These are phyloP conservation scores for Caerostris darwini DNA, from an alignment of 1,140 invertebrate genomes.

Conservation along the genomic window DNA sequence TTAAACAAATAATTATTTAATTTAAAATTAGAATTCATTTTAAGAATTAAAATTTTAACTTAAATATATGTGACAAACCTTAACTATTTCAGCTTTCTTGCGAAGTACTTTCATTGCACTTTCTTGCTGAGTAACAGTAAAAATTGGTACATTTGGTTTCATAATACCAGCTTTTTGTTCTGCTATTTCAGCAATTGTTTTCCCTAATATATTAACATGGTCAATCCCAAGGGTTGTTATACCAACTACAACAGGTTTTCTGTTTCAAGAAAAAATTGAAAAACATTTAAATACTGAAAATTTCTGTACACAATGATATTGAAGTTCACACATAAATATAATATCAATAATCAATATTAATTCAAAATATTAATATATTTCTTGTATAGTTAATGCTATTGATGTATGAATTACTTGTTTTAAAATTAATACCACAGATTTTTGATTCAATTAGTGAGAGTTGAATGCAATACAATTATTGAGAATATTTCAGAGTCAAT, in stretches of 20 bases:
- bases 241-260: slow-evolving; percentile 91
- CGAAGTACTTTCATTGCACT: slow-evolving; percentile 88
- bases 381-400: too few species aligned
- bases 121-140: slow-evolving; percentile 85
- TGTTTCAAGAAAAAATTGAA: slow-evolving; percentile 78
- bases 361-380: background rate
- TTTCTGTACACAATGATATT: background rate
- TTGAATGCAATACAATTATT: too few species aligned
- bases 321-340: background rate
- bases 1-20: too few species aligned
- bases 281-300: background rate
- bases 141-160: slow-evolving; percentile 88
- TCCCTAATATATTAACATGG: slow-evolving; percentile 92
- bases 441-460: too few species aligned
- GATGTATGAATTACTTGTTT: too few species aligned
- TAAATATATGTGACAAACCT: slow-evolving; percentile 82
- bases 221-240: slow-evolving; percentile 96
- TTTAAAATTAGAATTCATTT: too few species aligned
- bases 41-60: background rate
- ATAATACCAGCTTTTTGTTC: slow-evolving; percentile 98
- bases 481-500: too few species aligned
- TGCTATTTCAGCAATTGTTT: slow-evolving; percentile 93
- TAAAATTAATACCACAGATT: too few species aligned
- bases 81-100: slow-evolving; percentile 86
- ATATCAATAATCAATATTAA: background rate